These are phyloP conservation scores for Cyaniris semiargus DNA, from an alignment of 2,888 invertebrate genomes.

Conservation along the genomic window DNA sequence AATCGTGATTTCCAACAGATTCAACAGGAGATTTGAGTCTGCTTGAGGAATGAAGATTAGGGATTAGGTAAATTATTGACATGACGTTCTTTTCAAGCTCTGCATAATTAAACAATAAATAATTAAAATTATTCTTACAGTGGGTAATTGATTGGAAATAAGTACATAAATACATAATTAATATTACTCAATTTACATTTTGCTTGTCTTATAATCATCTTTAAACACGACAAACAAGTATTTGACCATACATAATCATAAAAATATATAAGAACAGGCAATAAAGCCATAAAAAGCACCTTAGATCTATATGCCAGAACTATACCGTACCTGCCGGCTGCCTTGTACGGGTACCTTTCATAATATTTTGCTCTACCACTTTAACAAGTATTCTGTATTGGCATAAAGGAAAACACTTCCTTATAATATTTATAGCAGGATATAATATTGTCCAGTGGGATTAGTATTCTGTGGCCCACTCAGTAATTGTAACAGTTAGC, in stretches of 20 bases:
- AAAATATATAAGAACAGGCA: too few species aligned
- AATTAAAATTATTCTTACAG: not conserved
- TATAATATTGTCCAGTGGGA: not conserved
- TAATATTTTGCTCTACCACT: too few species aligned
- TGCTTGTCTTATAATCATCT: too few species aligned
- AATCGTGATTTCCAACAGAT: not conserved
- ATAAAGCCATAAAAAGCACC: too few species aligned
- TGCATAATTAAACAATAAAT: not conserved
- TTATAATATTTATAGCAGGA: not conserved
- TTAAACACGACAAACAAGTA: too few species aligned
- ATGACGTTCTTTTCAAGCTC: not conserved
- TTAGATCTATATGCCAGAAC: too few species aligned
- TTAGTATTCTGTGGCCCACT: slow-evolving; percentile 1
- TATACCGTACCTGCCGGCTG: too few species aligned
- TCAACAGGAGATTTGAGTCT: not conserved
- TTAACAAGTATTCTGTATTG: not conserved
- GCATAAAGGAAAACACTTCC: not conserved
- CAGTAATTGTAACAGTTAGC: slow-evolving; percentile 10
- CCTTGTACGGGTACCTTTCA: too few species aligned
- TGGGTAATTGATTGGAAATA: not conserved
- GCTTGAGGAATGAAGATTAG: not conserved
- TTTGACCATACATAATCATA: too few species aligned
- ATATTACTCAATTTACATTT: too few species aligned
- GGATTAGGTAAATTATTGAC: not conserved
- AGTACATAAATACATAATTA: too few species aligned